Evolutionary conservation across 2,888 invertebrate genomes (phyloP).

Genomic region (Latrodectus elegans): DNA sequence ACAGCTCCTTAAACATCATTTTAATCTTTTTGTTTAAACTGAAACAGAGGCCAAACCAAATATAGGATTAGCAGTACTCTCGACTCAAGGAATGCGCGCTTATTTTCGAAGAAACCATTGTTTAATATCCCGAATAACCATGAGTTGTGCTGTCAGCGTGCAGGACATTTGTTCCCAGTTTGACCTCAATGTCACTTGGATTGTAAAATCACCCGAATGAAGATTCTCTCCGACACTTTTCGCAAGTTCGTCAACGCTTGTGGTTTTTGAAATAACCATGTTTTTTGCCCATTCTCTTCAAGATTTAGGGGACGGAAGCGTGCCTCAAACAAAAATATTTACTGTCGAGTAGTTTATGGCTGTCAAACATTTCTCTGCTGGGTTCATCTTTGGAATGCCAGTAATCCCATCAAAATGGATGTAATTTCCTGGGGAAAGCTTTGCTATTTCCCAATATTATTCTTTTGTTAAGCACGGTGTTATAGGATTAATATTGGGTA

Average conservation of each 20-base stretch:
- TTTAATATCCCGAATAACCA: no score
- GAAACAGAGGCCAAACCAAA: no score
- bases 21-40: no score
- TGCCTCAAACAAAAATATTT: constrained; percentile 14
- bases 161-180: constrained; percentile 27
- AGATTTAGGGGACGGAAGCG: constrained; percentile 24
- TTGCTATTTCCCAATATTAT: constrained; percentile 3
- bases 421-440: constrained; percentile 8
- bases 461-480: not conserved
- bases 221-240: constrained; percentile 34
- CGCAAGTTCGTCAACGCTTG: constrained; percentile 26
- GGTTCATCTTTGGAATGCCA: not conserved
- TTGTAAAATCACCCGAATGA: constrained; percentile 16
- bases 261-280: constrained; percentile 19
- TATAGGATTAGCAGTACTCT: no score
- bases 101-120: no score
- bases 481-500: no score
- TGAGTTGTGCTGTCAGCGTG: not conserved
- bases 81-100: no score
- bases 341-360: constrained; percentile 8
- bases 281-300: constrained; percentile 11
- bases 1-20: no score
- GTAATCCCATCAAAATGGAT: not conserved
- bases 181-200: constrained; percentile 45
- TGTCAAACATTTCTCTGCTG: constrained; percentile 15